Conservation (phyloP, 2,888 invertebrate genomes). For the Erpobdella octoculata region DNA sequence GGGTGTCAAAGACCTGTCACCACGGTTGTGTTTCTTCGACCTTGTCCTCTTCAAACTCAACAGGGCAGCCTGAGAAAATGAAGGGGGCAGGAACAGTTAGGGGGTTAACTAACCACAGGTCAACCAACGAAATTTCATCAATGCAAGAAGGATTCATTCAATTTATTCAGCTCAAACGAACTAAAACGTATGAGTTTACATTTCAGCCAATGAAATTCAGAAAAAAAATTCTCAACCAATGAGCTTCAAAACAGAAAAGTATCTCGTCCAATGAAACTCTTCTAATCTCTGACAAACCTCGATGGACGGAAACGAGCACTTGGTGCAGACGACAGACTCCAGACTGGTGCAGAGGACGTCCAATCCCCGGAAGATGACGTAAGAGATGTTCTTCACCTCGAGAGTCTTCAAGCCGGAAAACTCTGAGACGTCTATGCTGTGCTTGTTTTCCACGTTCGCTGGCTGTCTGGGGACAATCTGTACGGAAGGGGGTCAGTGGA, state of each 20-base stretch:
- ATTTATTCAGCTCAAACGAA: background rate
- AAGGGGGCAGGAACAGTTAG: background rate
- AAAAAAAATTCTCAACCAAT: too few species aligned
- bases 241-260: too few species aligned
- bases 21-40: background rate
- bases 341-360: background rate
- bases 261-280: too few species aligned
- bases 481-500: too few species aligned
- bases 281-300: background rate
- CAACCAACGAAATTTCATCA: background rate
- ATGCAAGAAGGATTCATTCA: background rate
- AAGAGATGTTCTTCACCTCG: background rate
- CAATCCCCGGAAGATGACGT: background rate
- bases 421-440: background rate
- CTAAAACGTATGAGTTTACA: too few species aligned
- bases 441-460: background rate
- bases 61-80: background rate
- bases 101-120: background rate
- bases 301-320: background rate
- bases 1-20: too few species aligned
- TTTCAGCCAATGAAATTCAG: too few species aligned
- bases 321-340: background rate
- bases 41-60: conserved; percentile 2
- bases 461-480: background rate
- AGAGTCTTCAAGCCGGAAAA: background rate